Evolutionary conservation across 2,113 vertebrate genomes (phyloP), one percentile per base, ranked within the genome.

Genomic region (Thamnaconus septentrionalis): DNA sequence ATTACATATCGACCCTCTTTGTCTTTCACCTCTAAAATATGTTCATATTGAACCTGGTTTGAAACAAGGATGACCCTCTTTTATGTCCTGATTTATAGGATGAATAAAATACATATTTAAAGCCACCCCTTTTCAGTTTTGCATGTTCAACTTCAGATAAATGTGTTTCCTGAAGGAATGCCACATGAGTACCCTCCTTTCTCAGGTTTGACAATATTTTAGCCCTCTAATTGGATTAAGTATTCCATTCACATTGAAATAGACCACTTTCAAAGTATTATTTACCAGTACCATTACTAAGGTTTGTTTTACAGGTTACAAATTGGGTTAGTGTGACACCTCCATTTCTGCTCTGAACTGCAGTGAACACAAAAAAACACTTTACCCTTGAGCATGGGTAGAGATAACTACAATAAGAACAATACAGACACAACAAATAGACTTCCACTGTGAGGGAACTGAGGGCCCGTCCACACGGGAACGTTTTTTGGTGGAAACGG

Each of bases 221-320:
- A 31, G 8, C 47, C 3, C 18, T 59, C 47, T 59, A 8, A 59
- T 31, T 40, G 8, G 45, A 8, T 49, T 48, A 48, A 48, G 31
- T 48, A 57, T 18, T n/a, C 56, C 56, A 57, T 57, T 57, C 8
- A 57, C 7, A 8, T 57, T 57, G 2, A 57, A 12, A 18, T 42
- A 8, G 39, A 59, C n/a, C 48, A 59, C 4, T 31, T 31, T 31
- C 18, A 31, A 31, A 31, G 18, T 31, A 8, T 48, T 59, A 11
- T 48, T 48, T 10, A 7, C 31, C 45, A 39, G 46, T 48, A 3
- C 57, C 40, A 48, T 48, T 41, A 6, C 7, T 5, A n/a, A 41
- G 39, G 48, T 50, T 49, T 50, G 46, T 4, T 9, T 10, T 11
- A 6, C 10, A 60, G 41, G 4, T 6, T 50, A 4, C 18, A 31